Evolutionary conservation across 2,797 vertebrate genomes (phyloP), one percentile per base, ranked within the genome.

Genomic region (Rhinella marina): DNA sequence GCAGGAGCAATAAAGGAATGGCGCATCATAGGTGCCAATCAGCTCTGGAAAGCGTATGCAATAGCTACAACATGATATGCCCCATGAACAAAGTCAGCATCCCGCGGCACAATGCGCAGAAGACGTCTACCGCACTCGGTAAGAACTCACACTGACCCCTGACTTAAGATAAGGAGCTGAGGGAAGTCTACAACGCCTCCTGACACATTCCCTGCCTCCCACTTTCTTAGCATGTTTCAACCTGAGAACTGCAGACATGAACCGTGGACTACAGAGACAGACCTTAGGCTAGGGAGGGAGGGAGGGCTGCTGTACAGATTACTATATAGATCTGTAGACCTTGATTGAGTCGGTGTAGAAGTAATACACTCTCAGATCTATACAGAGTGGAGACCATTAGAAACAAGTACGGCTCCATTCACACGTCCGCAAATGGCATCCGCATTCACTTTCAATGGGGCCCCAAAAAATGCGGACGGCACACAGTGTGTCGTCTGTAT

Each of bases 201-300:
- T 23, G 23, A 81, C 48, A 86, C 76, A 73, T 16, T 54, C 57
- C 52, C 73, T 25, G 25, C 80, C 29, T 62, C 62, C 75, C 66
- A 75, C 78, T 48, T 16, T 41, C 52, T 21, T 32, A 84, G 25
- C 87, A 78, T 25, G 87, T 80, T 29, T 54, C 23, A 62, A 41
- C 87, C 72, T 10, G 82, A 62, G 61, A 59, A 7, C 5, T 23
- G 75, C 52, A 73, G 82, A 84, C 75, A 23, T 75, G 56, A 87
- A 56, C 68, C 57, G n/a, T 54, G 13, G 79, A 25, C 86, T 81
- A 81, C 23, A 73, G 12, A 70, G 64, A 86, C 64, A 73, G 64
- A 78, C 32, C 29, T 50, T 19, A 7, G 77, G 23, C 54, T 59
- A 41, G 23, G 68, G 11, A 29, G 50, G 32, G 29, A 70, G 56